Evolutionary conservation across 2,888 invertebrate genomes (phyloP).

Genomic region (Aphodius granarius): DNA sequence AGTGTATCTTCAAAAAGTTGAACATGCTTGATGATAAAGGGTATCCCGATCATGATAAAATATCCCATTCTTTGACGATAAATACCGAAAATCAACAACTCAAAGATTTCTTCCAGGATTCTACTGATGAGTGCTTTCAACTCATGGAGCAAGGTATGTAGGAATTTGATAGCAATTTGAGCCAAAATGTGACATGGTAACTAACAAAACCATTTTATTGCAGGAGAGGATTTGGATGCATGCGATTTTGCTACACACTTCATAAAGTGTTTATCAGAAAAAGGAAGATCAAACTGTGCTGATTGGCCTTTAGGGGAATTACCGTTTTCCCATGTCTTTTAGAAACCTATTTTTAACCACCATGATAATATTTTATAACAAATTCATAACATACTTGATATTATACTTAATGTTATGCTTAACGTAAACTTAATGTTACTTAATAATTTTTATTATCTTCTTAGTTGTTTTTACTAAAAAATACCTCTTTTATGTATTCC

Average conservation of each 20-base stretch:
- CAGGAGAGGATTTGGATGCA: conserved; percentile 61
- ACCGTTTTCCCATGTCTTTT: conserved; percentile 44
- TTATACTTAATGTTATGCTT: too few species aligned
- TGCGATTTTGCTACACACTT: conserved; percentile 69
- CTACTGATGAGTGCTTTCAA: conserved; percentile 72
- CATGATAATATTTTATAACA: background rate
- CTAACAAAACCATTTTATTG: conserved; percentile 34
- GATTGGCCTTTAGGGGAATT: conserved; percentile 68
- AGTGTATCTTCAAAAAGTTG: conserved; percentile 71
- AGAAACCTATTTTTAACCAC: background rate
- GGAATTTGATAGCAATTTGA: background rate
- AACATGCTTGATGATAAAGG: conserved; percentile 66
- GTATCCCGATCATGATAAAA: conserved; percentile 66
- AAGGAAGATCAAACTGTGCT: conserved; percentile 72
- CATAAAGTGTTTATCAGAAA: conserved; percentile 69
- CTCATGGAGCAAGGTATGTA: conserved; percentile 50
- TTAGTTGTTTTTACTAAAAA: background rate
- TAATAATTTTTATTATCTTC: background rate
- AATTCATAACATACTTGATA: background rate
- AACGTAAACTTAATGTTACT: too few species aligned
- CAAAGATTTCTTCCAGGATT: conserved; percentile 69
- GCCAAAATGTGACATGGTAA: background rate
- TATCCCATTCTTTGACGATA: conserved; percentile 64
- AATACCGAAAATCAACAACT: conserved; percentile 66
- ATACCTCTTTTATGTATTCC: conserved; percentile 56